Percentiles rank a stretch among this genome's conserved stretches.
These are phyloP conservation scores for Carassius gibelio DNA, from an alignment of 2,113 vertebrate genomes.

Conservation along the genomic window DNA sequence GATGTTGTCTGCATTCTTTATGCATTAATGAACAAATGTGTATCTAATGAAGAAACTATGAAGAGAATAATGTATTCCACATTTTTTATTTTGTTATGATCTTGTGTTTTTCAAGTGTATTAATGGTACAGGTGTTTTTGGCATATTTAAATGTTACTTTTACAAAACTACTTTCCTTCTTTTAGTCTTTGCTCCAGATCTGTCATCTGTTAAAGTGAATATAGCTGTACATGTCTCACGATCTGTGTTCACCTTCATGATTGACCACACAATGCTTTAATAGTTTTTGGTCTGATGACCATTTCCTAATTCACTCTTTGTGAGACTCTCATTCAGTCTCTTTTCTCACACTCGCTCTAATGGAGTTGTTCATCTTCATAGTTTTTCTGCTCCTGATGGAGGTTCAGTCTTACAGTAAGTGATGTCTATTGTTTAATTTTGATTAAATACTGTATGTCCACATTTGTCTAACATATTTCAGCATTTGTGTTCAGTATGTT, in stretches of 20 bases:
- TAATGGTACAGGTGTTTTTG: background rate
- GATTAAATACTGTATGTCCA: too few relatives aligned
- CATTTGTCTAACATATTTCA: background rate
- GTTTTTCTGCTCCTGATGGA: slow-evolving; percentile 9
- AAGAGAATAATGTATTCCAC: background rate
- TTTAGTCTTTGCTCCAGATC: background rate
- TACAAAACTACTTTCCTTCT: background rate
- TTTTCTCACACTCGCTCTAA: background rate
- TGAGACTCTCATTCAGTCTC: background rate
- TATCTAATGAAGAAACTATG: background rate
- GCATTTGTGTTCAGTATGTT: too few relatives aligned
- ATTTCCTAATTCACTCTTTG: background rate
- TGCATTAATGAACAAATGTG: background rate
- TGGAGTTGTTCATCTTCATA: slow-evolving; percentile 4
- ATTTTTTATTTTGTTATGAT: background rate
- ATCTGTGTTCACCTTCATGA: background rate
- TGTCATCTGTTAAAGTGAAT: background rate
- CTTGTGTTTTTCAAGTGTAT: background rate
- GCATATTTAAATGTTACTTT: background rate
- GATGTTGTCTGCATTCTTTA: background rate
- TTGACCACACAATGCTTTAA: background rate
- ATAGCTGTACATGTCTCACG: background rate
- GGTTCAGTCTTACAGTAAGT: slow-evolving; percentile 23
- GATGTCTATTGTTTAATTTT: too few relatives aligned
- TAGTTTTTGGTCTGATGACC: background rate